Evolutionary conservation across 2,113 vertebrate genomes (phyloP).

Genomic region (Haemorhous mexicanus): DNA sequence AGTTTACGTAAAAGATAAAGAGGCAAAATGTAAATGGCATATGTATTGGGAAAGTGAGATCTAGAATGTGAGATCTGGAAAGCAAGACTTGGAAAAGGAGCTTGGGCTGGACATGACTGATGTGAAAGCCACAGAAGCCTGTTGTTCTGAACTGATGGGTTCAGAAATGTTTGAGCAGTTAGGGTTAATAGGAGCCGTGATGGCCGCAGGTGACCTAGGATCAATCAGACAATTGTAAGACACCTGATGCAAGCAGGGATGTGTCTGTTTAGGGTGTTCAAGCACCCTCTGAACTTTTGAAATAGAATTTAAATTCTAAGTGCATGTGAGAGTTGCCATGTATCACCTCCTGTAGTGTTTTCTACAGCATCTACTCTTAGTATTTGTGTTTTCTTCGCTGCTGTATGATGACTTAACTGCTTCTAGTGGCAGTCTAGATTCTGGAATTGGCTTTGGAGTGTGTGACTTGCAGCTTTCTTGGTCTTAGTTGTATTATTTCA

Average conservation of each 20-base stretch:
- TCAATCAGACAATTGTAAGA: neutral
- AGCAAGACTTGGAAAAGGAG: neutral
- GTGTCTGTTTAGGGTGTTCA: neutral
- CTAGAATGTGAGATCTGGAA: neutral
- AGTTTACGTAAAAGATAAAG: neutral
- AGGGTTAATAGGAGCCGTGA: neutral
- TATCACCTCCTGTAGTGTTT: neutral
- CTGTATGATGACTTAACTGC: neutral
- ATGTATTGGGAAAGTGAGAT: neutral
- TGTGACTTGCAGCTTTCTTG: neutral
- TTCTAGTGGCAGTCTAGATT: neutral
- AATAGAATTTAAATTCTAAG: neutral
- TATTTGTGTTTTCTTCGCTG: neutral
- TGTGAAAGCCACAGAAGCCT: neutral
- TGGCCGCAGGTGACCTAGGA: neutral
- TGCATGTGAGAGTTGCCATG: neutral
- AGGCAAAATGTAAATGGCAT: fast-evolving
- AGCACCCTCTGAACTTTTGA: neutral
- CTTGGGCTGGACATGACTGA: neutral
- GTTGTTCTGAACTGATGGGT: neutral
- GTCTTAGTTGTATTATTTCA: neutral
- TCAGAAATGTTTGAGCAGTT: neutral
- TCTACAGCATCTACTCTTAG: neutral
- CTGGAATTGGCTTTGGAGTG: neutral
- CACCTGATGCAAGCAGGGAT: neutral